Evolutionary conservation across 2,797 vertebrate genomes (phyloP).

Genomic region (Holocentrus rufus): DNA sequence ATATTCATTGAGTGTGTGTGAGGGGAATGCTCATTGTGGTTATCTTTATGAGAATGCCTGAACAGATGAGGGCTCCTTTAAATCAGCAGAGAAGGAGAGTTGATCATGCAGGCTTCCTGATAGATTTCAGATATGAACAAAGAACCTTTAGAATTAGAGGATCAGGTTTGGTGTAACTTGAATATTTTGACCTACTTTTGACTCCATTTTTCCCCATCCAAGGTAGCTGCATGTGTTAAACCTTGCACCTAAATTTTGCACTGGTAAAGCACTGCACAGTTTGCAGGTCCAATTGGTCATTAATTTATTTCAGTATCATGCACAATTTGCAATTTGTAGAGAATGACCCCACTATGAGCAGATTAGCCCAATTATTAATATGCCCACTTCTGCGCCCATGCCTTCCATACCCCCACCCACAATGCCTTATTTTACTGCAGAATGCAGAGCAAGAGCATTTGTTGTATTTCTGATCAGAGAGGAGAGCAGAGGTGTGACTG

Average conservation of each 20-base stretch:
- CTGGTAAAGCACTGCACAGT: neutral
- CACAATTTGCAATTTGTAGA: neutral
- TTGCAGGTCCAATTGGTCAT: slow-evolving; percentile 8
- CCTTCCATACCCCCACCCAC: slow-evolving; percentile 15
- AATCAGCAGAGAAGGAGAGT: slow-evolving; percentile 32
- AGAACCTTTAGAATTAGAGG: slow-evolving; percentile 35
- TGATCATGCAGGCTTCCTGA: neutral
- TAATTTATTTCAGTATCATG: slow-evolving; percentile 2
- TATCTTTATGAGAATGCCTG: slow-evolving; percentile 40
- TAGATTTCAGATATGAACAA: slow-evolving; percentile 37
- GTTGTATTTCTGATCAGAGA: slow-evolving; percentile 50
- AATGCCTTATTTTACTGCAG: slow-evolving; percentile 36
- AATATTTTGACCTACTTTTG: slow-evolving; percentile 32
- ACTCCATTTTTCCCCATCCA: slow-evolving; percentile 26
- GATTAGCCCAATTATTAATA: too few species aligned
- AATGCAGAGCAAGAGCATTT: slow-evolving; percentile 44
- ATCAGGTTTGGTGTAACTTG: slow-evolving; percentile 6
- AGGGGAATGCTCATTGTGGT: slow-evolving; percentile 9
- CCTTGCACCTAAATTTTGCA: neutral
- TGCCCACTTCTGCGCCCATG: too few species aligned
- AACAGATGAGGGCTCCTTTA: slow-evolving; percentile 52
- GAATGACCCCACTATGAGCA: neutral
- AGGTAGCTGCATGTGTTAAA: neutral
- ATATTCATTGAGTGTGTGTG: neutral
- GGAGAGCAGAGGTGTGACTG: neutral